Base-by-base conservation (phyloP, 2,797 vertebrate species). In the Falco naumanni region DNA sequence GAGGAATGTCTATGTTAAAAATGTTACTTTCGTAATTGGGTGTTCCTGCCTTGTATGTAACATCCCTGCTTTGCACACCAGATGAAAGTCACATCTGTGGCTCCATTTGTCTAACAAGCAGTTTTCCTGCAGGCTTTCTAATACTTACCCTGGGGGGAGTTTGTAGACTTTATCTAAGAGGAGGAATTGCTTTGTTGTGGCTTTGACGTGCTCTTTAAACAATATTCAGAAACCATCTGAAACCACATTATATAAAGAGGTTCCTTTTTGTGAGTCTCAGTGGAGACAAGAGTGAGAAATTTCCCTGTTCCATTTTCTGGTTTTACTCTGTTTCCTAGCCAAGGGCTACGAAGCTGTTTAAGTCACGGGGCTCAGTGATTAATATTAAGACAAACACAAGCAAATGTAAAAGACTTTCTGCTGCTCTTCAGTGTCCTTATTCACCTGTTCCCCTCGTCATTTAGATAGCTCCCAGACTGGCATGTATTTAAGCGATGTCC, bases 151-250 rank as follows among this genome's bases (percentile, higher is more conserved):
- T 79, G 51, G 34, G 60, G 78, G 60, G 24, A 90, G 85, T 77
- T 94, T 20, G 6, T 83, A 87, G 87, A 95, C 69, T 79, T 93
- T 94, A 54, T 86, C 86, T 89, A 66, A 84, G 54, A 92, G 56
- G 75, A 94, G 60, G 75, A 93, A 90, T 89, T 87, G 78, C 93
- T 95, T 96, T 91, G 75, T 92, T 90, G 91, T 92, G 57, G 56
- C 34, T 96, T 84, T 96, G 87, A 93, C 86, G 22, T 93, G 51
- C 72, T 95, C 70, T 95, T 94, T 96, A 94, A 96, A 94, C 51
- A 75, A 79, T 95, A 87, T 89, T 95, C 72, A 48, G 48, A 84
- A 54, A 9, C 14, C 61, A 60, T 59, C 63, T 56, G 82, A 96
- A 95, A 84, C 77, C 78, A 77, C 84, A 31, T 95, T 88, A 54